These are phyloP conservation scores for Cantharis rustica DNA, from an alignment of 2,888 invertebrate species.

Conservation along the genomic window DNA sequence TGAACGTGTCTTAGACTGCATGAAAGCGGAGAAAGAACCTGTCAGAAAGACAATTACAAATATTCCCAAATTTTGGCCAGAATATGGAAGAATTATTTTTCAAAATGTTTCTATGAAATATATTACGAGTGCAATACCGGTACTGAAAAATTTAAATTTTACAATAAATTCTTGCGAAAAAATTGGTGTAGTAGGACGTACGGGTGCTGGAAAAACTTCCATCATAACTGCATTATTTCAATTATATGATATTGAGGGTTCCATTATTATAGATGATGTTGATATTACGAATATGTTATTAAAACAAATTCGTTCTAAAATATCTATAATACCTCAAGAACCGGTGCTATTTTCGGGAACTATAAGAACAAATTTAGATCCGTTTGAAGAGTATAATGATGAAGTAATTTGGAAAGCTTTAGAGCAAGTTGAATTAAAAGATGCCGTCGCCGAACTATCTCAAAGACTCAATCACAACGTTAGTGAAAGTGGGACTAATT, in stretches of 20 bases:
- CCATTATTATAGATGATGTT: constrained; percentile 79
- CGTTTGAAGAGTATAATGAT: constrained; percentile 81
- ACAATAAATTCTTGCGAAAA: constrained; percentile 71
- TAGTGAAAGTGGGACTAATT: constrained; percentile 64
- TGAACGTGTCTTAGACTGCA: constrained; percentile 68
- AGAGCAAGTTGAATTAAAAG: constrained; percentile 55
- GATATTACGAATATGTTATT: constrained; percentile 74
- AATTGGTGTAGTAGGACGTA: constrained; percentile 81
- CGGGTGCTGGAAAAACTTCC: constrained; percentile 86
- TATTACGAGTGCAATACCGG: constrained; percentile 69
- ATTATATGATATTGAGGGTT: constrained; percentile 77
- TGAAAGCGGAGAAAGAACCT: constrained; percentile 56
- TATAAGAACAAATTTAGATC: constrained; percentile 87
- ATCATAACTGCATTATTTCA: constrained; percentile 81
- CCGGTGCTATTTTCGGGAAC: constrained; percentile 87
- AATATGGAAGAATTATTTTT: constrained; percentile 71
- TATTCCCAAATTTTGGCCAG: constrained; percentile 77
- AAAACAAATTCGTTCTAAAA: constrained; percentile 73
- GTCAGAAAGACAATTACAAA: constrained; percentile 45
- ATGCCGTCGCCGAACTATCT: constrained; percentile 62
- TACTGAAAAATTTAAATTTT: constrained; percentile 74
- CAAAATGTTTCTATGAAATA: constrained; percentile 74
- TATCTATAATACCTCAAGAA: constrained; percentile 87
- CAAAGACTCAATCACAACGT: constrained; percentile 69
- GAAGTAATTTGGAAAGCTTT: constrained; percentile 80